These are phyloP conservation scores for Cephus rjabovi DNA, from an alignment of 2,888 invertebrate genomes.

Conservation along the genomic window DNA sequence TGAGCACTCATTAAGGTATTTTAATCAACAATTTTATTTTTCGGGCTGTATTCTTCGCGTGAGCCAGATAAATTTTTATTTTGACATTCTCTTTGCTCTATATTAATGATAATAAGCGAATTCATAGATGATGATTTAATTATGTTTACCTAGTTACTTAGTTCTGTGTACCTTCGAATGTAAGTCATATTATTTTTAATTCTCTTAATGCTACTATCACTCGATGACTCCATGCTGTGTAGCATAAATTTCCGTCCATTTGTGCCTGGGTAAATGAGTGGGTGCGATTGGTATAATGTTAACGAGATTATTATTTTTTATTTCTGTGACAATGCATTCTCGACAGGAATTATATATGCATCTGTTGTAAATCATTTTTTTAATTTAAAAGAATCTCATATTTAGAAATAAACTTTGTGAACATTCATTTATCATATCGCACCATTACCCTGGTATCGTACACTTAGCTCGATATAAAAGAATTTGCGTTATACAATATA, in stretches of 20 bases:
- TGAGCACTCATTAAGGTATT: neutral
- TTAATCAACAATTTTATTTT: neutral
- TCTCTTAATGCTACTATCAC: constrained; percentile 15
- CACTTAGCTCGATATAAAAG: neutral
- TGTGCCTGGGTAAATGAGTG: constrained; percentile 27
- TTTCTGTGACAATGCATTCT: neutral
- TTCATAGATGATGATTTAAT: neutral
- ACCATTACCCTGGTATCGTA: neutral
- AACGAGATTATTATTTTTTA: neutral
- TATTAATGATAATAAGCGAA: neutral
- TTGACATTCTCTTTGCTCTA: neutral
- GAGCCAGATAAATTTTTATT: neutral
- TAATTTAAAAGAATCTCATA: neutral
- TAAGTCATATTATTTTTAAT: neutral
- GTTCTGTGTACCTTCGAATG: neutral
- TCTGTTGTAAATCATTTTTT: neutral
- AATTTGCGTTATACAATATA: neutral
- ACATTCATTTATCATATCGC: neutral
- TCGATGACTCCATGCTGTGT: constrained; percentile 26
- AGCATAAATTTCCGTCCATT: constrained; percentile 52
- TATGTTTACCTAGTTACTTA: neutral
- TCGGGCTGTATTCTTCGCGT: neutral
- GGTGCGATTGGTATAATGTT: neutral
- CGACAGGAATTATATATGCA: neutral
- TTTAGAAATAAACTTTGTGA: neutral